Percentiles rank a stretch among this genome's conserved stretches.
Evolutionary conservation across 2,888 invertebrate genomes (phyloP).

Genomic region (Tachina grossa): DNA sequence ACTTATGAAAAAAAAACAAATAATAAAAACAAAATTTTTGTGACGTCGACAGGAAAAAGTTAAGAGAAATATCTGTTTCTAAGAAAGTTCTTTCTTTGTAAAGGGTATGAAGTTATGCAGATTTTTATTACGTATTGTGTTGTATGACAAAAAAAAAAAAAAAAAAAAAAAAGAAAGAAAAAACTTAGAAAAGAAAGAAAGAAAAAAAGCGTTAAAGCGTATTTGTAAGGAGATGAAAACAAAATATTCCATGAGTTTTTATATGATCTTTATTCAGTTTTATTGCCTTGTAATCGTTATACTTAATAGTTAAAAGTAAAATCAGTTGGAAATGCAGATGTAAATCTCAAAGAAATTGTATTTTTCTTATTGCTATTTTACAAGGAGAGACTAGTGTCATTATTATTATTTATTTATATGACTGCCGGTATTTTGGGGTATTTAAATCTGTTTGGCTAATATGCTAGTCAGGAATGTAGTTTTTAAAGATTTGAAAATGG

Average conservation of each 20-base stretch:
- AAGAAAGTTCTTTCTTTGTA: constrained; percentile 7
- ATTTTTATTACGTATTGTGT: constrained; percentile 53
- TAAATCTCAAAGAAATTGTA: constrained; percentile 30
- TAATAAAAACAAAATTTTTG: not conserved
- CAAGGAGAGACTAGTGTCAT: constrained; percentile 35
- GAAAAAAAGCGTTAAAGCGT: constrained; percentile 62
- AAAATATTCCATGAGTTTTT: constrained; percentile 62
- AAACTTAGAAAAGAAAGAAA: not conserved
- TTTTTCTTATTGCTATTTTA: constrained; percentile 37
- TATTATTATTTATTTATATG: constrained; percentile 35
- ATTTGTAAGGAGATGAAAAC: constrained; percentile 49
- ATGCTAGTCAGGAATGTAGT: not conserved
- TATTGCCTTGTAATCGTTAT: constrained; percentile 70
- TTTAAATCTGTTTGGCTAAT: not conserved
- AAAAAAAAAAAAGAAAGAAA: not conserved
- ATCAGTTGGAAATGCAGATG: constrained; percentile 28
- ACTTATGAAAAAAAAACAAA: not conserved
- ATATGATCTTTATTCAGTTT: constrained; percentile 69
- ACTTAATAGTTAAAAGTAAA: constrained; percentile 42
- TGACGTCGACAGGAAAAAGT: constrained; percentile 46
- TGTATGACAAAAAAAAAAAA: not conserved
- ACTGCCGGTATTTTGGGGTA: constrained; percentile 13
- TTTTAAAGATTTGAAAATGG: not conserved
- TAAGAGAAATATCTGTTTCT: constrained; percentile 43
- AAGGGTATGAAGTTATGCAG: constrained; percentile 61